phyloP scores from a whole-genome alignment of 2,797 vertebrate genomes.

The Xenentodon cancila region DNA sequence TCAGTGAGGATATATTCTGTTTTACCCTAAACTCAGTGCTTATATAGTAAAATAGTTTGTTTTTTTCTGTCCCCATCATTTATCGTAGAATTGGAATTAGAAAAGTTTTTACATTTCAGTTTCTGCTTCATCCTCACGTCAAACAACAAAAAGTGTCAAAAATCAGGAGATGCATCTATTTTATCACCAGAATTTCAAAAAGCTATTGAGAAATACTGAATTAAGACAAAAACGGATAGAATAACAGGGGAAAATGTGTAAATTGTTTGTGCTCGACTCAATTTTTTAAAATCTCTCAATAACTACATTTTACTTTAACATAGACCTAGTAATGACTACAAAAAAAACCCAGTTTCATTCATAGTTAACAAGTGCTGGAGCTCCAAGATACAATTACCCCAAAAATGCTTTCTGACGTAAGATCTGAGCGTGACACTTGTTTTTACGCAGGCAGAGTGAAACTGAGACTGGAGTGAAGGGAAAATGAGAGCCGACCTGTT shows the following conservation, averaged over 20 bases:
- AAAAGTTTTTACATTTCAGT: neutral
- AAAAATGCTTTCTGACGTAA: conserved; percentile 11
- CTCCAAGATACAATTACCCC: conserved; percentile 6
- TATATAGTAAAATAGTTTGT: neutral
- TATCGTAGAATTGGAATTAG: too few species aligned
- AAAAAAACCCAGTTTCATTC: neutral
- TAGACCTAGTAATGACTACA: neutral
- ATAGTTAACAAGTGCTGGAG: neutral
- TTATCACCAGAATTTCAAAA: neutral
- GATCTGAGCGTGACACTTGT: conserved; percentile 25
- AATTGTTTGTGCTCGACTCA: too few species aligned
- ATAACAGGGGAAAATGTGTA: neutral
- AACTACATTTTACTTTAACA: neutral
- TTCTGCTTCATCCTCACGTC: neutral
- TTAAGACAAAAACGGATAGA: neutral
- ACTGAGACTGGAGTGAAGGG: conserved; percentile 20
- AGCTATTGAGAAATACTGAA: neutral
- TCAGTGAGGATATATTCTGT: neutral
- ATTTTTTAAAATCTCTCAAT: too few species aligned
- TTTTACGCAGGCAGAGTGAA: conserved; percentile 29
- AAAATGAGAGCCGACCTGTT: conserved; percentile 52
- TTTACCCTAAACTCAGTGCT: neutral
- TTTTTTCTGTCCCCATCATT: neutral
- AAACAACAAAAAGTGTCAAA: neutral
- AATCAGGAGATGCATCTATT: neutral